Evolutionary conservation across 2,797 vertebrate species (phyloP), one percentile per base, ranked within the genome.

Genomic region (Oreortyx pictus): DNA sequence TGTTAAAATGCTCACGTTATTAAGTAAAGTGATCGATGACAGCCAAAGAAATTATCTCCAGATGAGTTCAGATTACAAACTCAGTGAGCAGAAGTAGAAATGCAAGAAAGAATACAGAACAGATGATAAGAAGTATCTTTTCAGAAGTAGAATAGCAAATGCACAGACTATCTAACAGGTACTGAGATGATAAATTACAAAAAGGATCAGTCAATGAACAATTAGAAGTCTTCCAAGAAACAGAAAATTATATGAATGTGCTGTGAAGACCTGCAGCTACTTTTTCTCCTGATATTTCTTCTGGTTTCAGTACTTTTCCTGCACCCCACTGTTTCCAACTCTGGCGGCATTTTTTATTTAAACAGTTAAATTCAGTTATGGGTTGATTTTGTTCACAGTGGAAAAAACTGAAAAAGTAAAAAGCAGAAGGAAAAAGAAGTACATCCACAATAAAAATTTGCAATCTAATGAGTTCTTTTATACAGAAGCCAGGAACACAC

Each of bases 21-120:
- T 93, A 94, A 96, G 95, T 91, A 29, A 25, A 90, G 71, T 87
- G 79, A 52, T 77, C 90, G 92, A 96, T 88, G 90, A 78, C 27
- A 74, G 33, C 44, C 82, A 86, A 92, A 90, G 23, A 73, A 76
- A 15, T 31, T 52, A 22, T 71, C 94, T 93, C 67, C 84, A 91
- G 64, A 81, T 79, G 31, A 84, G 76, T 95, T 94, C 90, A 93
- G 22, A 82, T 80, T 31, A 67, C 79, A 89, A 85, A 27, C 20
- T 89, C 90, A 79, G 52, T 86, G 25, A 86, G 8, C 35, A 25
- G 41, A 73, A 82, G 19, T 65, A 46, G 43, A 90, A 94, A 90
- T 24, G 57, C 85, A 90, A 82, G 74, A 52, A 92, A 92, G 91
- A 24, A 25, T 33, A 22, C 10, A 49, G 49, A 84, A 9, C 27